Percentiles rank a stretch among this genome's conserved stretches.
These are phyloP conservation scores for Lycophotia porphyrea DNA, from an alignment of 2,888 invertebrate genomes.

Conservation along the genomic window DNA sequence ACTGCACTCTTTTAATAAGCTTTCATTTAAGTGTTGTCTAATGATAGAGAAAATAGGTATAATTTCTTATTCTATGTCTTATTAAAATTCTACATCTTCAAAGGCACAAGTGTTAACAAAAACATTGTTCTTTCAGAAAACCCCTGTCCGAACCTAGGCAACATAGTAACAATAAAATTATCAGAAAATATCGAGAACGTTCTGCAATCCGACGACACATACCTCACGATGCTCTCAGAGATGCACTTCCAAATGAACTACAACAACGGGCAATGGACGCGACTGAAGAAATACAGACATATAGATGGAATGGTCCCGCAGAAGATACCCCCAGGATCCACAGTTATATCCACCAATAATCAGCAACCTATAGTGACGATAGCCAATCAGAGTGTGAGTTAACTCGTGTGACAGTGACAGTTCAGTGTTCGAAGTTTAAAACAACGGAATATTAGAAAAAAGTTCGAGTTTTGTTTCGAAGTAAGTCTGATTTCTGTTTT, in stretches of 20 bases:
- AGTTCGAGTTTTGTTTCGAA: conserved; percentile 46
- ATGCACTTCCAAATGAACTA: conserved; percentile 99
- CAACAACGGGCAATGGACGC: conserved; percentile 99
- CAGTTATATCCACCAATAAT: conserved; percentile 83
- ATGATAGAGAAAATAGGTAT: background rate
- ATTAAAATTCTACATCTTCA: background rate
- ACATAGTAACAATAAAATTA: conserved; percentile 98
- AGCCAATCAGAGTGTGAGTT: conserved; percentile 86
- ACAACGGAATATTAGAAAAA: conserved; percentile 30
- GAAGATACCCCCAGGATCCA: conserved; percentile 86
- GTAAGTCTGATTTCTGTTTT: conserved; percentile 52
- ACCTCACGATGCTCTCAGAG: conserved; percentile 95
- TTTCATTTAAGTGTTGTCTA: background rate
- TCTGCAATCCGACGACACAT: conserved; percentile 95
- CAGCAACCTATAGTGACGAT: conserved; percentile 86
- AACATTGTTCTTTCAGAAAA: conserved; percentile 92
- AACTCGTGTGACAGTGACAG: conserved; percentile 63
- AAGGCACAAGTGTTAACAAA: background rate
- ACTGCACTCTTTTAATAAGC: background rate
- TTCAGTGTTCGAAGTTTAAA: conserved; percentile 49
- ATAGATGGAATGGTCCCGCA: conserved; percentile 91
- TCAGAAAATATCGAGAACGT: conserved; percentile 97
- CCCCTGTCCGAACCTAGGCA: conserved; percentile 99
- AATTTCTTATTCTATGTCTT: background rate
- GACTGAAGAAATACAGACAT: conserved; percentile 95